Base-by-base conservation (phyloP, 1,140 invertebrate genomes). In the Cepaea nemoralis region DNA sequence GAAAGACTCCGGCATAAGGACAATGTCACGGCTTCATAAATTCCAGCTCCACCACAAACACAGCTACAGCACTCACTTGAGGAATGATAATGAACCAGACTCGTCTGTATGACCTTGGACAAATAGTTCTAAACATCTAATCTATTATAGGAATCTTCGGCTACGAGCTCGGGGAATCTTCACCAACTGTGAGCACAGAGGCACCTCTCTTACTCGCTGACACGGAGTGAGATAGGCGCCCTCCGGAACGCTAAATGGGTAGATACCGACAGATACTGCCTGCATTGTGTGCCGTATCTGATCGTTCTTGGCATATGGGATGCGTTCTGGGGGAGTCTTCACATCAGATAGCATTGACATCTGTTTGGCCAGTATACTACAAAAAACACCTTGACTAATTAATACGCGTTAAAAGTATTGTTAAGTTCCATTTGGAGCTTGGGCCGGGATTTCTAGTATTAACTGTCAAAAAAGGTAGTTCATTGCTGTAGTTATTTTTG, bases 241-340 rank as follows among this genome's bases (percentile, higher is more conserved):
- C 59, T 8, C n/a, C 33, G 59, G 59, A 63, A 63, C 27, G 59
- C 59, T 63, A 63, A 63, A 63, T 63, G 59, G 59, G 33, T 63
- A 63, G 59, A 63, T 63, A 63, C 27, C 0, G 59, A n/a, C n/a
- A 63, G 59, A 63, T 63, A 63, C 27, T 2, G 59, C 59, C n/a
- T 31, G n/a, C 16, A 63, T 8, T 31, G 59, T 63, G 3, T 31
- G 59, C n/a, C n/a, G 6, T 31, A 63, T 63, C 59, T 63, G 59
- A 63, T 63, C 59, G 59, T 27, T 63, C 27, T 16, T 63, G 27
- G 27, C 59, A 2, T 63, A 6, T 55, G 27, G 2, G 6, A 16
- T n/a, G 59, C 59, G 22, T 3, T 2, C 10, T 31, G 10, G 33
- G 6, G 59, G n/a, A 31, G 27, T 27, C 27, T 63, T 63, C 59